These are phyloP conservation scores for Parapristionchus giblindavisi DNA, from an alignment of 2,888 invertebrate species.

Conservation along the genomic window DNA sequence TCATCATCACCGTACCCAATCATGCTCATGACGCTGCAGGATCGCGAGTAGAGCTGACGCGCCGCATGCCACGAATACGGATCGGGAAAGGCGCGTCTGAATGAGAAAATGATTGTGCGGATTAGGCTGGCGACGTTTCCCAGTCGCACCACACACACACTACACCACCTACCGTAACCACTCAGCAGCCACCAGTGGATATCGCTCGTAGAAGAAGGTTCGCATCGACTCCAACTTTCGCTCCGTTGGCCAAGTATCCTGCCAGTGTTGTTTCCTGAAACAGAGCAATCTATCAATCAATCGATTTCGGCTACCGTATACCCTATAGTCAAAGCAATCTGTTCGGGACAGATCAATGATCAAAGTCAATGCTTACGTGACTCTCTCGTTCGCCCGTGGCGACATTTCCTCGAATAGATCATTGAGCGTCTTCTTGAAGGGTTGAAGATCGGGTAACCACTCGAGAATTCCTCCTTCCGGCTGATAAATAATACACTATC, in stretches of 20 bases:
- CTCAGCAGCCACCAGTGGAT: slow-evolving; percentile 87
- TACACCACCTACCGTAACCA: slow-evolving; percentile 77
- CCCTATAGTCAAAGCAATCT: background rate
- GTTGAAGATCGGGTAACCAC: slow-evolving; percentile 86
- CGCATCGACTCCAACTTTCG: slow-evolving; percentile 43
- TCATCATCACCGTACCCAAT: too few species aligned
- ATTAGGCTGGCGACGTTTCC: background rate
- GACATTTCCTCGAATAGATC: slow-evolving; percentile 39
- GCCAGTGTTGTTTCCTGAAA: slow-evolving; percentile 1
- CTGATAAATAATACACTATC: slow-evolving; percentile 36
- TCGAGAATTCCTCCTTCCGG: slow-evolving; percentile 95
- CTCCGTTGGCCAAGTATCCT: slow-evolving; percentile 35
- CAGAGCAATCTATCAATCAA: background rate
- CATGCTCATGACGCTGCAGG: slow-evolving; percentile 92
- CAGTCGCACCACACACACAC: background rate
- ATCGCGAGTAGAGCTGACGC: slow-evolving; percentile 86
- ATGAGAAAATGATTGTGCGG: slow-evolving; percentile 32
- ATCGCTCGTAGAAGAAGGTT: slow-evolving; percentile 43
- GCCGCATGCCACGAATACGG: slow-evolving; percentile 82
- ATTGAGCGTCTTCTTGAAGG: slow-evolving; percentile 50
- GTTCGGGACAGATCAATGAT: background rate
- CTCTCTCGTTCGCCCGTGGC: background rate
- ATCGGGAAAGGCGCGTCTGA: slow-evolving; percentile 55
- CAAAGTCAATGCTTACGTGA: background rate
- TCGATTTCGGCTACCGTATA: background rate